phyloP scores from a whole-genome alignment of 2,888 invertebrate species.

The Cataglyphis albicans region DNA sequence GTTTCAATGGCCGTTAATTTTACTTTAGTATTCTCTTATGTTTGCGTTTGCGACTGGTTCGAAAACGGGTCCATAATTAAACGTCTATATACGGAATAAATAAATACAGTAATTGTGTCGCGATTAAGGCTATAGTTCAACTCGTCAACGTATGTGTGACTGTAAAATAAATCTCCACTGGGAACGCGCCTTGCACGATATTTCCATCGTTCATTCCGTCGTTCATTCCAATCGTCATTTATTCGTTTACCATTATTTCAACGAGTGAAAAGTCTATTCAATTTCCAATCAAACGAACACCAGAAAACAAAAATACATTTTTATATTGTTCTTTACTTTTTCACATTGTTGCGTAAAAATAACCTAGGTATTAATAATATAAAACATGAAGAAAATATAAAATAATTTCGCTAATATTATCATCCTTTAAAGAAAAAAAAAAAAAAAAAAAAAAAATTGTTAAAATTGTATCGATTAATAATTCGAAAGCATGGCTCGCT shows the following conservation, averaged over 20 bases:
- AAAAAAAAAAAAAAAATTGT: background rate
- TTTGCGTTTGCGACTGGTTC: conserved; percentile 75
- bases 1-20: conserved; percentile 36
- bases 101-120: conserved; percentile 56
- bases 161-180: conserved; percentile 46
- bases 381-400: background rate
- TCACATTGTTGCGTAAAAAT: conserved; percentile 5
- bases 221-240: conserved; percentile 3
- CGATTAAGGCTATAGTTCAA: conserved; percentile 46
- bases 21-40: conserved; percentile 33
- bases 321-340: conserved; percentile 3
- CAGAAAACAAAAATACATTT: background rate
- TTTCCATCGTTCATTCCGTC: conserved; percentile 40
- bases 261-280: conserved; percentile 16
- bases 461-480: background rate
- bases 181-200: conserved; percentile 37
- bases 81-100: conserved; percentile 62
- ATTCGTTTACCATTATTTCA: conserved; percentile 38
- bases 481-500: conserved; percentile 28
- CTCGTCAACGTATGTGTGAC: conserved; percentile 48
- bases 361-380: background rate
- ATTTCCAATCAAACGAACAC: conserved; percentile 16
- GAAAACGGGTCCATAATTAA: conserved; percentile 79
- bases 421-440: background rate
- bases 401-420: background rate